phyloP scores from a whole-genome alignment of 2,797 vertebrate species.

The Pantherophis alleghaniensis region DNA sequence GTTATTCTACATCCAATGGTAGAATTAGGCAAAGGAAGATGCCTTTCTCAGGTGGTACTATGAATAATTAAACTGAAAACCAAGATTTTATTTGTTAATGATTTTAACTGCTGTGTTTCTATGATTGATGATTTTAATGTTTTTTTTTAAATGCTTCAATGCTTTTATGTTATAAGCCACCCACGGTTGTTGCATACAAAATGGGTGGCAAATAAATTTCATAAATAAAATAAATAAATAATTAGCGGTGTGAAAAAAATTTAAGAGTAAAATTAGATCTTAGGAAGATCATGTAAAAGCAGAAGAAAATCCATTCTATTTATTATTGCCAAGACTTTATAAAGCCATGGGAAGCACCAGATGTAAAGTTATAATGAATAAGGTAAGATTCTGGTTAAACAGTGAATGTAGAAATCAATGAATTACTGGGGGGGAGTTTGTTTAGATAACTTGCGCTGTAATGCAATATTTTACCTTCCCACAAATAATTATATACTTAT shows the following conservation, averaged over 20 bases:
- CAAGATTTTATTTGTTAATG: background rate
- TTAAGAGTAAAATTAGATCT: conserved; percentile 1
- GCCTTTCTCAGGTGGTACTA: background rate
- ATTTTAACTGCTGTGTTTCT: background rate
- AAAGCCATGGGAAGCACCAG: conserved; percentile 39
- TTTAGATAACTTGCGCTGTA: conserved; percentile 52
- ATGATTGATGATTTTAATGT: background rate
- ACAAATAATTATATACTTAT: conserved; percentile 70
- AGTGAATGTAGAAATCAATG: conserved; percentile 51
- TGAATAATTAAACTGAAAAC: background rate
- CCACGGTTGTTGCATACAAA: background rate
- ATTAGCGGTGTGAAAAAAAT: background rate
- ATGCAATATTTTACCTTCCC: conserved; percentile 57
- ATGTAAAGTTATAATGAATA: conserved; percentile 46
- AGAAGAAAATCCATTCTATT: conserved; percentile 48
- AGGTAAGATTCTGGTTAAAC: conserved; percentile 56
- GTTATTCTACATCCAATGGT: background rate
- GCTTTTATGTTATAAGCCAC: background rate
- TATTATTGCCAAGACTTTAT: conserved; percentile 25
- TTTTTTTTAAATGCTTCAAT: background rate
- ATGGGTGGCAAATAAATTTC: background rate
- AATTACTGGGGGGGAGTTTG: conserved; percentile 40
- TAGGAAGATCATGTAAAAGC: conserved; percentile 31
- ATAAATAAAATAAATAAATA: background rate
- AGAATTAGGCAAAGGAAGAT: background rate